Evolutionary conservation across 2,888 invertebrate genomes (phyloP), one percentile per base, ranked within the genome.

Genomic region (Lithodes maja): DNA sequence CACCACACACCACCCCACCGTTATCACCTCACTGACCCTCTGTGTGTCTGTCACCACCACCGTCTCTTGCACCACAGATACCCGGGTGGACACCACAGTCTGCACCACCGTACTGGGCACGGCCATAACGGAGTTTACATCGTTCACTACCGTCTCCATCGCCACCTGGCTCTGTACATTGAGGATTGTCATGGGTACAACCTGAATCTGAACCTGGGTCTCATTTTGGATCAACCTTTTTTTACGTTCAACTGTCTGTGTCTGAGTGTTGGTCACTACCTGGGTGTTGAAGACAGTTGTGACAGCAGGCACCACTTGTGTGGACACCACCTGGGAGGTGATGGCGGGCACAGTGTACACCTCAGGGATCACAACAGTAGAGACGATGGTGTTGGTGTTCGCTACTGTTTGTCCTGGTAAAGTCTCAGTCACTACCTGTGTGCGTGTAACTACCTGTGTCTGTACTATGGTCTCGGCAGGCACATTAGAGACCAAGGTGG

Each of bases 251-350:
- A 91, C 82, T 52, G 90, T 89, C 83, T 90, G 81, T 12, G 90
- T 90, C 85, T 83, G 86, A 33, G 91, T 91, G 79, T 85, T 55
- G 1, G 91, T 90, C 2, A 91, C 85, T 15, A 90, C 68, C 54
- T 90, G 90, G 1, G 91, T 91, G 74, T 79, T 78, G 61, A 84
- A 84, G 68, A 87, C 52, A 3, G 86, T 84, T 7, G 81, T 79
- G 5, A 89, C 90, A 9, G 80, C 75, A n/a, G 91, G 89, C 50
- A 90, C 83, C 53, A 91, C 75, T 53, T 74, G 81, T 1, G 90
- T 91, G 77, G 90, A 83, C n/a, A 90, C 86, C 49, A 91, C 85
- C 49, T 85, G 54, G 7, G 86, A 86, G n/a, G 82, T 90, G 2
- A 84, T 52, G 55, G 87, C 90, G 7, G 91, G 89, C 3, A 90